Percentiles rank a stretch among this genome's conserved stretches.
These are phyloP conservation scores for Amphiprion ocellaris DNA, from an alignment of 2,113 vertebrate genomes.

Conservation along the genomic window DNA sequence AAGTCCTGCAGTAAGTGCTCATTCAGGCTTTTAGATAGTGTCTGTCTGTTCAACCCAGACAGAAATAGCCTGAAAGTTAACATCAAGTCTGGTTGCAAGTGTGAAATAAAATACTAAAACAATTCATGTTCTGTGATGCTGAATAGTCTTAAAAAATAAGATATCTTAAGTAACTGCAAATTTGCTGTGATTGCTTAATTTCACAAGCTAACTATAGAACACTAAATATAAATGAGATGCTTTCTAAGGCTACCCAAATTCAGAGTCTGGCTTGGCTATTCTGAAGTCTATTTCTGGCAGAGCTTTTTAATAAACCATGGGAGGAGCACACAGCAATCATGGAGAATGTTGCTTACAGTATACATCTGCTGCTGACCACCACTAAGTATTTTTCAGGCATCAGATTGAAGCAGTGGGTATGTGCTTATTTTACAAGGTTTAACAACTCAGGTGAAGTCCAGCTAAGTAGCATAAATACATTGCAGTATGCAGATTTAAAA, in stretches of 20 bases:
- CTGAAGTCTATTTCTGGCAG: conserved; percentile 52
- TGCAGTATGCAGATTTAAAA: conserved; percentile 8
- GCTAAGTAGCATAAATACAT: conserved; percentile 15
- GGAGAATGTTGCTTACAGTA: conserved; percentile 15
- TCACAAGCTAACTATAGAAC: conserved; percentile 39
- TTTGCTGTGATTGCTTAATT: conserved; percentile 40
- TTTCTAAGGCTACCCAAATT: conserved; percentile 12
- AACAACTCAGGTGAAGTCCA: conserved; percentile 1
- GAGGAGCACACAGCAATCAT: conserved; percentile 31
- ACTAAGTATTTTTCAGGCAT: conserved; percentile 5
- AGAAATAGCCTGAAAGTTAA: conserved; percentile 13
- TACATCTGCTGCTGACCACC: conserved; percentile 53
- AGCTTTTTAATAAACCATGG: conserved; percentile 64
- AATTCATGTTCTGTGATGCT: not conserved
- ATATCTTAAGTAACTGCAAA: not conserved
- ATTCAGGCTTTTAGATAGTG: conserved; percentile 2
- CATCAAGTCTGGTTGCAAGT: conserved; percentile 3
- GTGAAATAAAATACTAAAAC: not conserved
- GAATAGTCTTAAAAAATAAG: not conserved
- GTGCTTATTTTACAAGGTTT: conserved; percentile 17
- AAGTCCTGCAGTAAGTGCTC: conserved; percentile 22
- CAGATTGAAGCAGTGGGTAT: conserved; percentile 8
- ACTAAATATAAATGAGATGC: conserved; percentile 56
- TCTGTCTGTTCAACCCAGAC: conserved; percentile 19
- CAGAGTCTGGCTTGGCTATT: conserved; percentile 26